These are phyloP conservation scores for Poecilia gillii DNA, from an alignment of 2,797 vertebrate genomes.

Conservation along the genomic window DNA sequence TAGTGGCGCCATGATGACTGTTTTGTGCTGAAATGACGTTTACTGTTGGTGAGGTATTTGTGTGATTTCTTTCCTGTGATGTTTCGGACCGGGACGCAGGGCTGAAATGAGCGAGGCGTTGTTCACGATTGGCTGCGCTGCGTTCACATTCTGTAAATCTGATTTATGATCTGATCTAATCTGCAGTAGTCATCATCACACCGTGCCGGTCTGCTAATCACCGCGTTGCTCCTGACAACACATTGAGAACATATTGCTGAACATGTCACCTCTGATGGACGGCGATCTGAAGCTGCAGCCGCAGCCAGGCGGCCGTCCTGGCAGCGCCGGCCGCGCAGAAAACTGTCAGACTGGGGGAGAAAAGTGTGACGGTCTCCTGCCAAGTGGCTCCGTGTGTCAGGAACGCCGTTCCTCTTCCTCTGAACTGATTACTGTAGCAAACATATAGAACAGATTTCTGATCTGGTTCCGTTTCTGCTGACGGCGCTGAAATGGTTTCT, in stretches of 20 bases:
- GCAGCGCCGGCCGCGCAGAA: conserved; percentile 10
- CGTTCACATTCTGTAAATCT: too few relatives aligned
- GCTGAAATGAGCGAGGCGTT: neutral
- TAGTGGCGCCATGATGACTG: neutral
- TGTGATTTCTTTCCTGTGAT: neutral
- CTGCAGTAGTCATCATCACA: neutral
- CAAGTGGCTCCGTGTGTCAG: neutral
- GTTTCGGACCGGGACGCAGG: neutral
- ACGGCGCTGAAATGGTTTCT: neutral
- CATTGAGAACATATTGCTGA: conserved; percentile 52
- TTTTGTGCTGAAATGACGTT: neutral
- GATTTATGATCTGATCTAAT: neutral
- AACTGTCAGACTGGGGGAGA: conserved; percentile 22
- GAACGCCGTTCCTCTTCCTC: neutral
- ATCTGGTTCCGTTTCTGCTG: neutral
- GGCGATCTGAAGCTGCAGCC: conserved; percentile 21
- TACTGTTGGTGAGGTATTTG: neutral
- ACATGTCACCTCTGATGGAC: conserved; percentile 39
- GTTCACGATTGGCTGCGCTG: neutral
- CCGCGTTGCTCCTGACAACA: conserved; percentile 12
- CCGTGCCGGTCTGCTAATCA: neutral
- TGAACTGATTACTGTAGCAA: neutral
- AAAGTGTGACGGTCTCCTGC: conserved; percentile 15
- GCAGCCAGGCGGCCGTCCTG: conserved; percentile 29
- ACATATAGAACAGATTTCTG: neutral